These are phyloP conservation scores for Hippasteria phrygiana DNA, from an alignment of 53 echinoderm and acorn worm species.

Conservation along the genomic window DNA sequence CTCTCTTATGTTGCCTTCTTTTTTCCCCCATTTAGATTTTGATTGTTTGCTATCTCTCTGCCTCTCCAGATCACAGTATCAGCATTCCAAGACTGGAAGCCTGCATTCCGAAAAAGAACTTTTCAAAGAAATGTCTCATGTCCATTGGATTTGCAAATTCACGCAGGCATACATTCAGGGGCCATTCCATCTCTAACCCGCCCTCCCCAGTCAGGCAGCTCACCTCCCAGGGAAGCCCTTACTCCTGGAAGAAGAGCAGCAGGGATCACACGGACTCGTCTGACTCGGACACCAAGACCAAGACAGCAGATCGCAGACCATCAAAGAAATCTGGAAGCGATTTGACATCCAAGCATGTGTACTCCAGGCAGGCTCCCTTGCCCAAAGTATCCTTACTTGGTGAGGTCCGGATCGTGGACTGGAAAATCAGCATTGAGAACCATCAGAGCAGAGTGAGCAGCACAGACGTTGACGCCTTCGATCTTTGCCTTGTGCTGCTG, in stretches of 20 bases:
- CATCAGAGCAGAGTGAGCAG: slow-evolving; percentile 21
- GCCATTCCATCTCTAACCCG: slow-evolving; percentile 30
- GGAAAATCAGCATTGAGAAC: slow-evolving; percentile 8
- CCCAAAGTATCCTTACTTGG: slow-evolving; percentile 2
- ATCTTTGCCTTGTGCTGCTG: slow-evolving; percentile 88
- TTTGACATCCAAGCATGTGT: slow-evolving; percentile 26
- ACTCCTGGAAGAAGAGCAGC: slow-evolving; percentile 49
- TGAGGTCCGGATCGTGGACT: slow-evolving; percentile 50
- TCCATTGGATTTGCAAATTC: slow-evolving; percentile 46
- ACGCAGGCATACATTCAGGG: slow-evolving; percentile 18
- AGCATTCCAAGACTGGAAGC: slow-evolving; percentile 58
- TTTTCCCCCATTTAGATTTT: too few relatives aligned
- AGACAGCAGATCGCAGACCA: slow-evolving; percentile 57
- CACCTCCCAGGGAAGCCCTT: slow-evolving; percentile 37
- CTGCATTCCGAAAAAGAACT: slow-evolving; percentile 46
- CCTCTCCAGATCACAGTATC: slow-evolving; percentile 48
- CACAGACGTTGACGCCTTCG: slow-evolving; percentile 67
- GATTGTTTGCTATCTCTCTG: background rate
- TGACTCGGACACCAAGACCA: slow-evolving; percentile 58
- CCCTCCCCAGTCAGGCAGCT: background rate
- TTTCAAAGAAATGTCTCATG: slow-evolving; percentile 51
- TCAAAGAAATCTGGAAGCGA: slow-evolving; percentile 38
- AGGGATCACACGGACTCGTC: slow-evolving; percentile 62
- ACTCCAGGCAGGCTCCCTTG: slow-evolving; percentile 51
- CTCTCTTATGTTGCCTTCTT: too few relatives aligned